Evolutionary conservation across 2,888 invertebrate genomes (phyloP), one percentile per base, ranked within the genome.

Genomic region (Eupsilia transversa): DNA sequence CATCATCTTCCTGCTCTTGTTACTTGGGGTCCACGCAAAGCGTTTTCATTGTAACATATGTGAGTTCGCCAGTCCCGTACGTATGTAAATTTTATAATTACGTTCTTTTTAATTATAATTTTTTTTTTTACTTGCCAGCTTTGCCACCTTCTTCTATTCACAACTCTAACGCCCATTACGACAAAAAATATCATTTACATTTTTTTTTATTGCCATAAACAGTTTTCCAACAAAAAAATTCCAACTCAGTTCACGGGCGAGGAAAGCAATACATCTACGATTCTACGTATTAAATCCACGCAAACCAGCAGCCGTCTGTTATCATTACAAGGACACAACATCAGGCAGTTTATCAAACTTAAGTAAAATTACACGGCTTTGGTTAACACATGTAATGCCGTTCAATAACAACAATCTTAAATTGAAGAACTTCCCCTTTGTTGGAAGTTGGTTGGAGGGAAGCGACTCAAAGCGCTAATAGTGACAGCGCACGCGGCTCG

Each of bases 371-470:
- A 75, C 72, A 80, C 68, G 63, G 68, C 43, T 78, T 49, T 57
- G 27, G 43, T 65, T 72, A 74, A 80, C 84, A 78, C 77, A 27
- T 79, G 84, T 85, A 52, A 72, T 64, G 66, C 68, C 54, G 30
- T 77, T 86, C 85, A 85, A 86, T 86, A 85, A 82, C 80, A 83
- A 84, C 75, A 79, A 84, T 83, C 81, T 87, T 82, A 83, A 88
- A 88, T 89, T 88, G 84, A 81, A 81, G 80, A 90, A 88, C 78
- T 90, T 88, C 41, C 59, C 77, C 82, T 82, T 82, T 74, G 79
- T 84, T 61, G 49, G 54, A 82, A 86, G 74, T 89, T 86, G 71
- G 72, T 71, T 68, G 61, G 69, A 77, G 63, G 68, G 74, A 75
- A 72, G 59, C 74, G 54, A 79, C 77, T 72, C 83, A 79, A 72